Base-by-base conservation (phyloP, 92 coral and sea anemone genomes). In the Diadumene lineata region DNA sequence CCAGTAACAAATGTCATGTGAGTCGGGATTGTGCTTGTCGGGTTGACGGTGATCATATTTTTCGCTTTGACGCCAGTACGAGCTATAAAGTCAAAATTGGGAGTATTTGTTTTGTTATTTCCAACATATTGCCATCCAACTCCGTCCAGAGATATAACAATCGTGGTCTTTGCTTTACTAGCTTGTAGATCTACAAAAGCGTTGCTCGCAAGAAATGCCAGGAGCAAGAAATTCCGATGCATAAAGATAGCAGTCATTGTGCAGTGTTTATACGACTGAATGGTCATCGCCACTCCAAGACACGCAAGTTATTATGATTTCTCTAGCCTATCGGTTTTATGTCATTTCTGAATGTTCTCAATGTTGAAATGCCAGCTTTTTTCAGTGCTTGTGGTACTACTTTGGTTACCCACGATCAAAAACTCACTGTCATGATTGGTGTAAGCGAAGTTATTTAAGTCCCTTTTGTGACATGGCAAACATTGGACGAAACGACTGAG, bases 61-160 rank as follows among this genome's bases (percentile, higher is more conserved):
- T 85, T 83, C 9, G 91, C 84, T 27, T 81, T 78, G 21, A 85
- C 98, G 2, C 98, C 98, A 1, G 65, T 66, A 18, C 69, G 57
- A 27, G 92, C 96, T 16, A 93, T 34, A 31, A 62, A 79, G 76
- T 93, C 84, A 48, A 87, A 65, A 32, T 87, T 82, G 2, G 98
- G 96, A 7, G 92, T 90, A 66, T 60, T 56, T 0, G 92, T 81
- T 25, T 66, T 55, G 43, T 86, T 60, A 17, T 70, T 68, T 26
- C 74, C 80, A 46, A 90, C 31, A 34, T 78, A 82, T 61, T 93
- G 90, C 98, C 98, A 93, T 55, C 90, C 83, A 74, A 93, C 71
- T 19, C 98, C 98, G 43, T 93, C 98, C 63, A 87, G 62, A 1
- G 96, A 87, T 7, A 93, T 86, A 0, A 93, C 22, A 43, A 93